A percentile compares a stretch with the other conserved stretches of the same genome.
These are phyloP conservation scores for Oostethus manadensis DNA, from an alignment of 2,113 vertebrate genomes.

Conservation along the genomic window DNA sequence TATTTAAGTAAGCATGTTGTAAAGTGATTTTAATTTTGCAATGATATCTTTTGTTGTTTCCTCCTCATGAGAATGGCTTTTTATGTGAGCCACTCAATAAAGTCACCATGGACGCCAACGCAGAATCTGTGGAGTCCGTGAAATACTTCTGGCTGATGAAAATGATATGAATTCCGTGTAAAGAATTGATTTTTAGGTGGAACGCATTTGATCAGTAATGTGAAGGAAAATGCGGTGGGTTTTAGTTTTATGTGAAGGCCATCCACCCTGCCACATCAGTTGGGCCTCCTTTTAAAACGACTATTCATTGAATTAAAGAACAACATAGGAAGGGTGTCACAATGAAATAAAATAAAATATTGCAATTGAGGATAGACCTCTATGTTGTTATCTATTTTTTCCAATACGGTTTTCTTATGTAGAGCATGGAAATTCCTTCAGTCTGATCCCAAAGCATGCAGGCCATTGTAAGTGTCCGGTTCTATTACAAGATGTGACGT, in stretches of 20 bases:
- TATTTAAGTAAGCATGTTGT: conserved; percentile 99
- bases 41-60: conserved; percentile 46
- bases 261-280: neutral
- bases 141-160: neutral
- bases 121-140: conserved; percentile 50
- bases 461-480: neutral
- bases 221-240: neutral
- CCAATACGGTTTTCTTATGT: no score
- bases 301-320: neutral
- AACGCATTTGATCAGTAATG: no score
- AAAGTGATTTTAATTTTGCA: conserved; percentile 91
- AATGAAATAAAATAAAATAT: neutral
- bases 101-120: conserved; percentile 71
- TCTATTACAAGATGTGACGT: neutral
- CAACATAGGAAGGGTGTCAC: neutral
- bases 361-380: neutral
- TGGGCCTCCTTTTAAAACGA: neutral
- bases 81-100: conserved; percentile 75
- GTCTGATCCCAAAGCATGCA: neutral
- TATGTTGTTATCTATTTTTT: neutral
- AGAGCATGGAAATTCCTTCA: neutral
- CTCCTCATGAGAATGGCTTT: conserved; percentile 75
- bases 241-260: neutral
- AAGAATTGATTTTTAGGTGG: neutral
- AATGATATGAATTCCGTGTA: neutral